Base-by-base conservation (phyloP, 2,888 invertebrate genomes). In the Cantharis rufa region DNA sequence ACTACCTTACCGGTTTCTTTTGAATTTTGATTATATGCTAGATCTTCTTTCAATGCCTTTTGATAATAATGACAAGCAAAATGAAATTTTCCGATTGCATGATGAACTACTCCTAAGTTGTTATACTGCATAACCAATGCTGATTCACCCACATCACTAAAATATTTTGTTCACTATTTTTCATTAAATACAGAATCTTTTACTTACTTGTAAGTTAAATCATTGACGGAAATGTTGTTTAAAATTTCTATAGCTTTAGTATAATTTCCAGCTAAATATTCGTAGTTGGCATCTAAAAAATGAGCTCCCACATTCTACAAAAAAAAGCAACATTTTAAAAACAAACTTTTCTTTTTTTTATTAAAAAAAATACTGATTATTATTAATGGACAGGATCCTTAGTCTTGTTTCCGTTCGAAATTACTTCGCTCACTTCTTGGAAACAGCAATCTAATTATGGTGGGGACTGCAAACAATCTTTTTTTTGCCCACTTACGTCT, bases 31-130 rank as follows among this genome's bases (percentile, higher is more conserved):
- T 88, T 87, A 62, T 88, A 78, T 24, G 87, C 88, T 76, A 86
- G 90, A 84, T 95, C 95, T 87, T 95, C 94, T 84, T 93, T 92
- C 4, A 96, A 88, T 69, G 96, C 95, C 88, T 93, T 92, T 83
- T 94, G 93, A 82, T 95, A 92, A 88, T 95, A 95, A 85, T 94
- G 93, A 71, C 93, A 92, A 9, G 95, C 95, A 77, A 96, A 90
- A 87, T 94, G 93, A 69, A 94, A 94, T 89, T 96, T 96, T 16
- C 93, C 93, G 88, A 95, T 91, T 61, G 94, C 93, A 84, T 95
- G 92, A 87, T 96, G 94, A 81, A 95, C 91, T 71, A 94, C 93
- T 66, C 94, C 96, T 85, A 96, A 91, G 84, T 96, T 96, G 85
- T 96, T 97, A 85, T 94, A 94, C 83, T 94, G 92, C 86, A 93